phyloP scores from a whole-genome alignment of 2,888 invertebrate genomes.

The Netelia inedita region DNA sequence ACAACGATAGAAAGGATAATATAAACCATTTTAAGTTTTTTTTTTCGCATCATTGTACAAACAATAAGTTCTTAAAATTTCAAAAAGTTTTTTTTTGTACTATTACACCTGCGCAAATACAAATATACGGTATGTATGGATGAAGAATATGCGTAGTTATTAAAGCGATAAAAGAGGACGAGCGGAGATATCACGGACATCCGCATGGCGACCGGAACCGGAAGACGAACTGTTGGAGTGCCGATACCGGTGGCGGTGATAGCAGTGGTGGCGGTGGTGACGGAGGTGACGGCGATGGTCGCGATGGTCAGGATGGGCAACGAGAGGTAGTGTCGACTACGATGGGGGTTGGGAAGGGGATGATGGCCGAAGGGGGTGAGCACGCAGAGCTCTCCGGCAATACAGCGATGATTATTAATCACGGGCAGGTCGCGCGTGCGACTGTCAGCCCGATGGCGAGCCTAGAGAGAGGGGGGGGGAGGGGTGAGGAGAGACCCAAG shows the following conservation, averaged over 20 bases:
- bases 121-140: no score
- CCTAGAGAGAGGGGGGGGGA: conserved; percentile 47
- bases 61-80: no score
- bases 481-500: conserved; percentile 46
- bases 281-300: conserved; percentile 39
- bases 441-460: conserved; percentile 79
- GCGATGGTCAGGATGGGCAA: conserved; percentile 38
- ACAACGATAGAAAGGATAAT: no score
- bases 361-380: conserved; percentile 6
- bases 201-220: conserved; percentile 56
- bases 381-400: conserved; percentile 52
- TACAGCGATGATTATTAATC: conserved; percentile 82
- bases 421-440: conserved; percentile 83
- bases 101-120: no score
- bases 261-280: conserved; percentile 27
- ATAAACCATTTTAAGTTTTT: no score
- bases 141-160: background rate
- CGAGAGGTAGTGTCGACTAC: conserved; percentile 25
- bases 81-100: no score
- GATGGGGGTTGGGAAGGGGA: conserved; percentile 13
- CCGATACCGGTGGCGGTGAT: conserved; percentile 60
- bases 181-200: conserved; percentile 36
- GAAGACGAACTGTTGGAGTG: conserved; percentile 66
- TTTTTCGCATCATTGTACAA: no score
- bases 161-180: background rate